phyloP scores from a whole-genome alignment of 2,797 vertebrate genomes.

The Leucoraja ocellata region DNA sequence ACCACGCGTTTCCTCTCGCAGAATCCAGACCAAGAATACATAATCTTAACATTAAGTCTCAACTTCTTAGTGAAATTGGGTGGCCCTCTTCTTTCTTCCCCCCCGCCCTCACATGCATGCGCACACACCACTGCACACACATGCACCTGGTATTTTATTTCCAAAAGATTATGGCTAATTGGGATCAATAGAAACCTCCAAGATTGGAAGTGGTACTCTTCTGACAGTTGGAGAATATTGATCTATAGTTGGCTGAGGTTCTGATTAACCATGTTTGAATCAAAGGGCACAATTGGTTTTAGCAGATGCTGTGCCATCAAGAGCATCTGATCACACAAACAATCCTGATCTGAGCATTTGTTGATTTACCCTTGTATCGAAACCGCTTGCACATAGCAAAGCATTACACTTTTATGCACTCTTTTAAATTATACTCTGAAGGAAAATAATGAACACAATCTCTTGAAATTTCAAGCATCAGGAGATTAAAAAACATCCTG shows the following conservation, averaged over 20 bases:
- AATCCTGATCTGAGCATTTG: background rate
- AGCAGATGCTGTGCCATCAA: background rate
- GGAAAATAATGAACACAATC: background rate
- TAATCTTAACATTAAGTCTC: background rate
- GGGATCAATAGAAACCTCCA: background rate
- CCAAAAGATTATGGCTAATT: background rate
- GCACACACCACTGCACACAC: too few species aligned
- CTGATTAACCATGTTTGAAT: background rate
- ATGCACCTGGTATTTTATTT: background rate
- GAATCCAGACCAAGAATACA: background rate
- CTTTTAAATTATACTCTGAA: conserved; percentile 9
- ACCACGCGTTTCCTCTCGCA: background rate
- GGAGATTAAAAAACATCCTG: background rate
- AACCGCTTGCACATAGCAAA: background rate
- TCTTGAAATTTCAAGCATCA: background rate
- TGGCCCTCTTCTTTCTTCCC: background rate
- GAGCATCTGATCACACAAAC: background rate
- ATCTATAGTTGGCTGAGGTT: background rate
- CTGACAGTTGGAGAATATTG: background rate
- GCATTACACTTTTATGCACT: background rate
- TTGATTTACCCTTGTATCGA: background rate
- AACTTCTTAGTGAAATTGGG: background rate
- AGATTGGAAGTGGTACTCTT: background rate
- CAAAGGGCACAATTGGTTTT: background rate
- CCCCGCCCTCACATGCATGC: too few species aligned